Conservation (phyloP, 2,113 vertebrate genomes). For the Petaurus breviceps region DNA sequence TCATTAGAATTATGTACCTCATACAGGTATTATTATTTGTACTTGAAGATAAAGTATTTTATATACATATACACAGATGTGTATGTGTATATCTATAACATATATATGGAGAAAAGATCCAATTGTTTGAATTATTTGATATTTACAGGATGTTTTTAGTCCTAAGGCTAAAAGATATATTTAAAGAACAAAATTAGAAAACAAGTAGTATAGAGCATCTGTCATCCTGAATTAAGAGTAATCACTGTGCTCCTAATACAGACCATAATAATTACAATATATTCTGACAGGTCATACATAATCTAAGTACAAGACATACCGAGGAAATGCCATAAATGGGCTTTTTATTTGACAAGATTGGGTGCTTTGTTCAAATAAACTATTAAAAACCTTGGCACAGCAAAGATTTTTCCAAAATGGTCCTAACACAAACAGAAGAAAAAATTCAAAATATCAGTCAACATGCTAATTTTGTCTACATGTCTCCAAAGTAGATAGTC, state of each 20-base stretch:
- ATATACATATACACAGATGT: neutral
- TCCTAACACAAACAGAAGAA: neutral
- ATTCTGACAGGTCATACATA: slow-evolving; percentile 41
- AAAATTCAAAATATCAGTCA: neutral
- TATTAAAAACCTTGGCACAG: slow-evolving; percentile 38
- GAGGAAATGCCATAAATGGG: neutral
- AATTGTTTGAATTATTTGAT: slow-evolving; percentile 7
- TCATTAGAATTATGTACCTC: slow-evolving; percentile 79
- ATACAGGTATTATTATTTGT: slow-evolving; percentile 82
- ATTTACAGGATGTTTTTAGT: slow-evolving; percentile 37
- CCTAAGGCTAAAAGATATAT: slow-evolving; percentile 31
- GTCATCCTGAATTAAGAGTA: slow-evolving; percentile 55
- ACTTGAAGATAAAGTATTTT: slow-evolving; percentile 71
- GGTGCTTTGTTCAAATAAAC: slow-evolving; percentile 19
- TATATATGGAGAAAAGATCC: neutral
- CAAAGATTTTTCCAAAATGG: neutral
- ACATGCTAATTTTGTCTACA: neutral
- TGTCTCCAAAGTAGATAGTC: slow-evolving; percentile 16
- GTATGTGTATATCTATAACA: neutral
- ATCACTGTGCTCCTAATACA: slow-evolving; percentile 9
- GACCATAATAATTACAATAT: slow-evolving; percentile 13
- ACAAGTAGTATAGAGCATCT: slow-evolving; percentile 48
- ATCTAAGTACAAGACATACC: slow-evolving; percentile 18
- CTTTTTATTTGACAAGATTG: slow-evolving; percentile 1
- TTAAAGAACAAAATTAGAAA: slow-evolving; percentile 55